phyloP scores from a whole-genome alignment of 2,113 vertebrate species.

The Mandrillus leucophaeus region DNA sequence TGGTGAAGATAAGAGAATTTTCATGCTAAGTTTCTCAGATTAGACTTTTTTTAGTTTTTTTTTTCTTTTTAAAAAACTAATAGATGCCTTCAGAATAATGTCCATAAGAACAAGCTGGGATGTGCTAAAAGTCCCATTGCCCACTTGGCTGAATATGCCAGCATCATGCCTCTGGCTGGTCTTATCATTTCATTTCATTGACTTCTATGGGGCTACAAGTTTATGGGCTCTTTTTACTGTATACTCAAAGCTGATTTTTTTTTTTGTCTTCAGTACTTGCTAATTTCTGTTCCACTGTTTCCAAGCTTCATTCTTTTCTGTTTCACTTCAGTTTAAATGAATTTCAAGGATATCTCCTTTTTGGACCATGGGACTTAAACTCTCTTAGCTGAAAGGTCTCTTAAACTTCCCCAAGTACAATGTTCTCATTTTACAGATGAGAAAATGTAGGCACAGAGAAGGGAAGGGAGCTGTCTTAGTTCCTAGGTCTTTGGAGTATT shows the following conservation, averaged over 20 bases:
- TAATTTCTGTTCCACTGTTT: not conserved
- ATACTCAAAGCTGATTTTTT: not conserved
- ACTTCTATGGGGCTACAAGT: not conserved
- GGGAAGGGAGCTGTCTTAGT: not conserved
- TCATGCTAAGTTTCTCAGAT: constrained; percentile 18
- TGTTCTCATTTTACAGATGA: not conserved
- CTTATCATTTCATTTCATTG: not conserved
- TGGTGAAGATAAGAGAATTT: constrained; percentile 5
- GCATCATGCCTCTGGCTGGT: not conserved
- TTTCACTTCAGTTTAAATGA: not conserved
- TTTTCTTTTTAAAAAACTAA: not conserved
- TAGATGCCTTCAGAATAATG: not conserved
- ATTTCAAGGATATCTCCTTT: not conserved
- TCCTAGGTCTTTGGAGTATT: not conserved
- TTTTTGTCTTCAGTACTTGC: not conserved
- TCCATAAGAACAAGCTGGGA: not conserved
- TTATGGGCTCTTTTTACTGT: not conserved
- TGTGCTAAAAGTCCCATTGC: too few species aligned
- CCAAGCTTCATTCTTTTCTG: not conserved
- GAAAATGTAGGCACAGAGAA: not conserved
- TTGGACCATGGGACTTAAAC: not conserved
- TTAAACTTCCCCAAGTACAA: not conserved
- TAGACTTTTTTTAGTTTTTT: not conserved
- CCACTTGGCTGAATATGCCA: not conserved
- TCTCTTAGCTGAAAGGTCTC: not conserved